Evolutionary conservation across 1,140 invertebrate species (phyloP).

Genomic region (Pogonomyrmex californicus): DNA sequence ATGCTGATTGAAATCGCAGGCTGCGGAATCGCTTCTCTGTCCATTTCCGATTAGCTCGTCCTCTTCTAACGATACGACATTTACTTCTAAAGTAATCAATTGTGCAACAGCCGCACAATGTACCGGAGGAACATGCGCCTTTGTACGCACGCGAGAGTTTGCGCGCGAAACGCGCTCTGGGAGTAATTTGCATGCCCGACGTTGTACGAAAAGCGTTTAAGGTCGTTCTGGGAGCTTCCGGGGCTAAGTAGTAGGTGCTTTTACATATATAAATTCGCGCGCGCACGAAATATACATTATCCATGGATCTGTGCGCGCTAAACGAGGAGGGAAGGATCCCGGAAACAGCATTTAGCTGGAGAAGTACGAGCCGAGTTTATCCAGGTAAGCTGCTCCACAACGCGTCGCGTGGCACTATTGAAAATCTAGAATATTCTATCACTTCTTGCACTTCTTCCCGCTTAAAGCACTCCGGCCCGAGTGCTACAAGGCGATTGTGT

Average conservation of each 20-base stretch:
- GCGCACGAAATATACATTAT: slow-evolving; percentile 54
- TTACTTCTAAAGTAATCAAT: slow-evolving; percentile 13
- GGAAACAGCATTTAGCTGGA: slow-evolving; percentile 63
- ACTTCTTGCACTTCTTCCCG: slow-evolving; percentile 10
- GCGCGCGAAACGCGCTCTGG: background rate
- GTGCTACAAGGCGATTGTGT: background rate
- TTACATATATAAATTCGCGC: slow-evolving; percentile 39
- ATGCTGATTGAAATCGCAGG: background rate
- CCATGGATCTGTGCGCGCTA: slow-evolving; percentile 61
- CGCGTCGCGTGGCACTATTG: slow-evolving; percentile 47
- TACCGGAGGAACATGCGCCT: slow-evolving; percentile 12
- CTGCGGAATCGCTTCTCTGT: background rate
- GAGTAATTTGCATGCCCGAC: slow-evolving; percentile 23
- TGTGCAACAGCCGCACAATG: background rate
- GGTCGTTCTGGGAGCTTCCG: slow-evolving; percentile 42
- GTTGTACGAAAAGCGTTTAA: slow-evolving; percentile 46
- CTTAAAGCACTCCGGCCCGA: background rate
- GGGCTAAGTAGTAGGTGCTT: slow-evolving; percentile 64
- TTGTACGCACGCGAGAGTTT: background rate
- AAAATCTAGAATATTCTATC: slow-evolving; percentile 22
- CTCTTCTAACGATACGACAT: background rate
- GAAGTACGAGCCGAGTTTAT: slow-evolving; percentile 74
- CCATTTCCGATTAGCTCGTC: background rate
- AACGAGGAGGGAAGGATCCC: slow-evolving; percentile 55
- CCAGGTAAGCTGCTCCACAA: slow-evolving; percentile 52